Conservation (phyloP, 1,140 invertebrate species). For the Drosophila jambulina region DNA sequence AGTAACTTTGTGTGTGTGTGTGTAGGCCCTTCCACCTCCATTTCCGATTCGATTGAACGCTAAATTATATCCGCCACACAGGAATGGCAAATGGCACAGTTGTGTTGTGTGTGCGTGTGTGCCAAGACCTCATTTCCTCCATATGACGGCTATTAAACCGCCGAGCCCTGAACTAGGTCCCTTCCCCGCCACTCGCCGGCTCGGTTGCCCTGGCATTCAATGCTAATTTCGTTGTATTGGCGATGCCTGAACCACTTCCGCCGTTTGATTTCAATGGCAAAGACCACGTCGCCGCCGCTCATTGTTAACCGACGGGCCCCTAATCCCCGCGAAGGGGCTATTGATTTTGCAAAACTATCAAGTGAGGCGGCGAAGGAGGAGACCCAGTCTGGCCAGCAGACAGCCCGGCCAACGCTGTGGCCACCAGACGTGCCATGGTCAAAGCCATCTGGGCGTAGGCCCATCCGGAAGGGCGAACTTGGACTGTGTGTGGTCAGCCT, state of each 20-base stretch:
- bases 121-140: slow-evolving; percentile 55
- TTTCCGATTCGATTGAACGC: slow-evolving; percentile 74
- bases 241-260: slow-evolving; percentile 65
- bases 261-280: slow-evolving; percentile 80
- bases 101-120: slow-evolving; percentile 6
- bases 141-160: slow-evolving; percentile 55
- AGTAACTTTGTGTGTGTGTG: slow-evolving; percentile 2
- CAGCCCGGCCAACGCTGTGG: slow-evolving; percentile 11
- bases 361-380: slow-evolving; percentile 16
- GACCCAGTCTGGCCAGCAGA: slow-evolving; percentile 5
- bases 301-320: slow-evolving; percentile 9
- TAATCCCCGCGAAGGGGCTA: slow-evolving; percentile 40
- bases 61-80: slow-evolving; percentile 70
- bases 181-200: too few relatives aligned
- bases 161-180: background rate
- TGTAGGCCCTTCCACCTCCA: slow-evolving; percentile 51
- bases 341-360: slow-evolving; percentile 69
- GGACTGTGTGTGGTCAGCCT: background rate
- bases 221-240: slow-evolving; percentile 58
- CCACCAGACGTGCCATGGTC: slow-evolving; percentile 28
- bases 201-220: slow-evolving; percentile 50
- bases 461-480: slow-evolving; percentile 2
- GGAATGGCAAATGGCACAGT: slow-evolving; percentile 3
- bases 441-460: slow-evolving; percentile 21
- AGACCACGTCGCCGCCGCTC: slow-evolving; percentile 27